Evolutionary conservation across 2,888 invertebrate species (phyloP).

Genomic region (Lepidocyrtinus sp.): DNA sequence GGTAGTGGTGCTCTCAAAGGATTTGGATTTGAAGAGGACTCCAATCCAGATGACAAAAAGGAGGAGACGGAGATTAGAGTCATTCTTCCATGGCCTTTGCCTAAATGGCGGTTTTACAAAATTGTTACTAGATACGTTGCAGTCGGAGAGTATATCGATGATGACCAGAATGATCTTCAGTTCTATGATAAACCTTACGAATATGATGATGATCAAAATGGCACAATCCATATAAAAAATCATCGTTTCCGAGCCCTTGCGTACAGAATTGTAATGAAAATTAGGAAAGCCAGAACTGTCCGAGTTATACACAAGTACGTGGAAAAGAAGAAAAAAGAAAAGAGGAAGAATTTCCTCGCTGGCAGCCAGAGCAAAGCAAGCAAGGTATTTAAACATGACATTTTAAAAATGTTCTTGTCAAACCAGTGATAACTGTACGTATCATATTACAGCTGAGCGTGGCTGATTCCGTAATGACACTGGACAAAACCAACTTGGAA

Average conservation of each 20-base stretch:
- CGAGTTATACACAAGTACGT: not conserved
- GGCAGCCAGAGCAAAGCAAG: slow-evolving; percentile 26
- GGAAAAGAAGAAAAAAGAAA: not conserved
- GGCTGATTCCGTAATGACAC: not conserved
- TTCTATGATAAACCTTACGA: not conserved
- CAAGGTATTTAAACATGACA: slow-evolving; percentile 17
- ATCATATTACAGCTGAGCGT: no score
- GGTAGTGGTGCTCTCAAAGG: not conserved
- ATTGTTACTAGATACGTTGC: slow-evolving; percentile 3
- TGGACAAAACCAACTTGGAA: not conserved
- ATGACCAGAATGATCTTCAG: not conserved
- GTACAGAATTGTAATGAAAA: slow-evolving; percentile 20
- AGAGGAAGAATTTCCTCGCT: not conserved
- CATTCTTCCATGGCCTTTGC: not conserved
- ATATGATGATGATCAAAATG: not conserved
- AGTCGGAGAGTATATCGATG: not conserved
- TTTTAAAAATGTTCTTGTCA: no score
- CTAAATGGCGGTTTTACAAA: slow-evolving; percentile 26
- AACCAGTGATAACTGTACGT: no score
- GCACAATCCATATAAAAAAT: not conserved
- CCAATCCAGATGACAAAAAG: not conserved
- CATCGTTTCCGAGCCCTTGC: slow-evolving; percentile 1
- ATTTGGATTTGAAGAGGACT: no score
- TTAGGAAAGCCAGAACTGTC: not conserved
- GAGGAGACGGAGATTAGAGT: not conserved